phyloP scores from a whole-genome alignment of 2,113 vertebrate species.

The Zonotrichia leucophrys region DNA sequence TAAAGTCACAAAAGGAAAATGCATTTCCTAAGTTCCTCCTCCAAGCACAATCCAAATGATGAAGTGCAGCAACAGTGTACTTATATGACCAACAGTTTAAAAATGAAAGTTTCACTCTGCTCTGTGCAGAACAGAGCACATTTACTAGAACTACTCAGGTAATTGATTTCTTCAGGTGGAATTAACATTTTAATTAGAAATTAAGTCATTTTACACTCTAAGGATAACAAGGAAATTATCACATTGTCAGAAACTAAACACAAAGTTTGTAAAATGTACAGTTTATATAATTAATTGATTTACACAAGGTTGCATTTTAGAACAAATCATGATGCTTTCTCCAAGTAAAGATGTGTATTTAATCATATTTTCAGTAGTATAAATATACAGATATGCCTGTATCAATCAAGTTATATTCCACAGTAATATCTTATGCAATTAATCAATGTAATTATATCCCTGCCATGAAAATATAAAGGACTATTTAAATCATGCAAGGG shows the following conservation, averaged over 20 bases:
- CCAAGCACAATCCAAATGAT: neutral
- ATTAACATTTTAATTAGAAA: conserved; percentile 3
- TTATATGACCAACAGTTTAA: neutral
- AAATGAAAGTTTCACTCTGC: neutral
- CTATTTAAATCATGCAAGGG: neutral
- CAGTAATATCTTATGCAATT: neutral
- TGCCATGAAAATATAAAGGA: neutral
- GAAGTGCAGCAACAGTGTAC: neutral
- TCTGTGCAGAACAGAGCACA: neutral
- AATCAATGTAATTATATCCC: neutral
- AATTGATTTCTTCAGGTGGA: neutral
- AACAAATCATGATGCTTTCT: neutral
- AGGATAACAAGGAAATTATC: neutral
- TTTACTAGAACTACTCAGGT: neutral
- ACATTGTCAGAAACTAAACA: neutral
- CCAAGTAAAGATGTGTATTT: neutral
- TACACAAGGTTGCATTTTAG: neutral
- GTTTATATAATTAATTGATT: neutral
- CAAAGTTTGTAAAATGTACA: neutral
- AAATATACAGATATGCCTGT: neutral
- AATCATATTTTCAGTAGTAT: neutral
- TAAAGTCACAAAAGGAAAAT: neutral
- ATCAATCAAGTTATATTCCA: neutral
- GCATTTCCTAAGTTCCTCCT: neutral
- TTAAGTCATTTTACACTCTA: neutral